These are phyloP conservation scores for Ceuthmochares aereus DNA, from an alignment of 2,113 vertebrate genomes.

Conservation along the genomic window DNA sequence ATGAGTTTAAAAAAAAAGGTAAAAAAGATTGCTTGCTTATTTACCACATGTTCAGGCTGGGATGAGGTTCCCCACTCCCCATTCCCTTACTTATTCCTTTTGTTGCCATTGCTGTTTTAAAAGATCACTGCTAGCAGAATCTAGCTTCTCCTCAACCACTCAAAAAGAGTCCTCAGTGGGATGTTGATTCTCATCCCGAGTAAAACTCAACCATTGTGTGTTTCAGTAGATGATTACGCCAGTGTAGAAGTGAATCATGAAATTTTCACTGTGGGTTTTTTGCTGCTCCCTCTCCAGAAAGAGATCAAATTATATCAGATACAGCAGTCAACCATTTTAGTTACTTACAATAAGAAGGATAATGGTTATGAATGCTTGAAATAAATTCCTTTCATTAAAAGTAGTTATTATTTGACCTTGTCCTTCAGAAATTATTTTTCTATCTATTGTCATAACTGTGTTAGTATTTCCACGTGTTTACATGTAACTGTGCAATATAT, in stretches of 20 bases:
- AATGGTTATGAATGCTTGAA: neutral
- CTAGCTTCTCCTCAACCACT: neutral
- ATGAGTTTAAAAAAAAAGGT: neutral
- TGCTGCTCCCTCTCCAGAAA: neutral
- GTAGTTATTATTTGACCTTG: neutral
- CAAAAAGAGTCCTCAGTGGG: neutral
- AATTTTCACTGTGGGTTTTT: neutral
- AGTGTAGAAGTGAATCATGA: constrained; percentile 46
- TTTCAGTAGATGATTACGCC: constrained; percentile 51
- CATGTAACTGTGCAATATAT: neutral
- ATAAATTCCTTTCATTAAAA: constrained; percentile 14
- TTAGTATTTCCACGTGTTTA: neutral
- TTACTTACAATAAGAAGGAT: neutral
- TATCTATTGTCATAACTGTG: neutral
- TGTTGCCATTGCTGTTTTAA: neutral
- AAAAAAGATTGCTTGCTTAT: neutral
- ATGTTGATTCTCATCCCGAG: neutral
- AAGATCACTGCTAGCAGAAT: constrained; percentile 24
- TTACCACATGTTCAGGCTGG: neutral
- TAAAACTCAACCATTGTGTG: neutral
- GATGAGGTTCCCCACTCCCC: neutral
- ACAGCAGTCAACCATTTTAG: neutral
- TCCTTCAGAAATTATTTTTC: neutral
- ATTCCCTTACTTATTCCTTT: neutral
- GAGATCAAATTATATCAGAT: constrained; percentile 15